Evolutionary conservation across 2,888 invertebrate genomes (phyloP).

Genomic region (Papilio gigon): DNA sequence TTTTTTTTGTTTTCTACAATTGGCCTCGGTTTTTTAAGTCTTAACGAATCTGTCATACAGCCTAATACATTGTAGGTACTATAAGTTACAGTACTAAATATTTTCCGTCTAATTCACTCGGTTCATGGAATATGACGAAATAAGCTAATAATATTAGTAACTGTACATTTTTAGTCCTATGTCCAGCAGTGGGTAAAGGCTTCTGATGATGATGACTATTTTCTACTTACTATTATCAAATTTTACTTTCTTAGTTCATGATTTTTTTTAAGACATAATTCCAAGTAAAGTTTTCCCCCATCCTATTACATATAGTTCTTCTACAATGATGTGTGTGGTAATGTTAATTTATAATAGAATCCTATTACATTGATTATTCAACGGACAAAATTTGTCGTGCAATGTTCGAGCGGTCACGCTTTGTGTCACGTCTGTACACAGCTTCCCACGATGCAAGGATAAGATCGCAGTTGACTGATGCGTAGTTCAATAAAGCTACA

Average conservation of each 20-base stretch:
- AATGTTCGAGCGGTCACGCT: slow-evolving; percentile 52
- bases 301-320: neutral
- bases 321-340: neutral
- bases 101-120: too few species aligned
- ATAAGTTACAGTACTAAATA: too few species aligned
- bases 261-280: neutral
- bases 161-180: too few species aligned
- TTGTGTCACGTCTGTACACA: slow-evolving; percentile 53
- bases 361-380: slow-evolving; percentile 10
- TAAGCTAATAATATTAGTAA: too few species aligned
- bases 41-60: too few species aligned
- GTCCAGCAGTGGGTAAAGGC: too few species aligned
- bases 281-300: neutral
- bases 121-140: too few species aligned
- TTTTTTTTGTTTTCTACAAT: neutral
- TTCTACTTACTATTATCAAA: too few species aligned
- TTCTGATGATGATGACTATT: too few species aligned
- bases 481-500: slow-evolving; percentile 77
- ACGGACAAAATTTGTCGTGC: slow-evolving; percentile 48
- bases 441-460: slow-evolving; percentile 76
- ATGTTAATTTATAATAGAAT: neutral
- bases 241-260: too few species aligned
- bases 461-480: slow-evolving; percentile 78
- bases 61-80: too few species aligned
- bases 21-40: too few species aligned